Percentiles rank a stretch among this genome's conserved stretches.
phyloP scores from a whole-genome alignment of 1,140 invertebrate species.

The Trialeurodes vaporariorum region DNA sequence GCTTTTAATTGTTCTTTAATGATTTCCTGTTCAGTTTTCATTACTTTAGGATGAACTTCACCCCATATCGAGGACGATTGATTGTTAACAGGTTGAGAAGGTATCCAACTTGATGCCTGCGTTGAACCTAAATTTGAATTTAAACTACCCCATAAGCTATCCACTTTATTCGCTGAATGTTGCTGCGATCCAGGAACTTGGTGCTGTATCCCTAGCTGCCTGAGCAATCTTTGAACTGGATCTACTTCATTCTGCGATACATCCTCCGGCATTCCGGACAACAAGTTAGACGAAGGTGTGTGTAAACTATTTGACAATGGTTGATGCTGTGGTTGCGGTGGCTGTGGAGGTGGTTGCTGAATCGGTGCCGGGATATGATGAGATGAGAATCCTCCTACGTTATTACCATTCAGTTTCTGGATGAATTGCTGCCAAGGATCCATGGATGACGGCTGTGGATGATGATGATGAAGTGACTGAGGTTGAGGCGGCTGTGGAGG shows the following conservation, averaged over 20 bases:
- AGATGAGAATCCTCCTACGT: neutral
- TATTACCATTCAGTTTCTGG: neutral
- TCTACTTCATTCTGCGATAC: slow-evolving; percentile 8
- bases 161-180: neutral
- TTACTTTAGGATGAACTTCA: slow-evolving; percentile 34
- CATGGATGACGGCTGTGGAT: slow-evolving; percentile 1
- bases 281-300: neutral
- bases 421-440: slow-evolving; percentile 5
- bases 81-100: neutral
- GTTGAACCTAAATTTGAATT: slow-evolving; percentile 27
- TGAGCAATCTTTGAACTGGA: slow-evolving; percentile 14
- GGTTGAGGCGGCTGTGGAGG: slow-evolving; percentile 13
- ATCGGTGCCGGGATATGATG: neutral
- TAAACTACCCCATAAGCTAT: slow-evolving; percentile 9
- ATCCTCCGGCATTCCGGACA: neutral
- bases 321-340: slow-evolving; percentile 3
- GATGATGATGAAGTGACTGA: slow-evolving; percentile 15
- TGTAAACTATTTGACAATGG: neutral
- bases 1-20: slow-evolving; percentile 40
- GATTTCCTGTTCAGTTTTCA: slow-evolving; percentile 43
- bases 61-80: slow-evolving; percentile 11
- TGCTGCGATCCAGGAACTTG: slow-evolving; percentile 9
- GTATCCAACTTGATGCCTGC: slow-evolving; percentile 23
- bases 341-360: slow-evolving; percentile 7
- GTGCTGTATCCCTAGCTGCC: slow-evolving; percentile 24